Evolutionary conservation across 2,888 invertebrate genomes (phyloP), one percentile per base, ranked within the genome.

Genomic region (Synanthedon tipuliformis): DNA sequence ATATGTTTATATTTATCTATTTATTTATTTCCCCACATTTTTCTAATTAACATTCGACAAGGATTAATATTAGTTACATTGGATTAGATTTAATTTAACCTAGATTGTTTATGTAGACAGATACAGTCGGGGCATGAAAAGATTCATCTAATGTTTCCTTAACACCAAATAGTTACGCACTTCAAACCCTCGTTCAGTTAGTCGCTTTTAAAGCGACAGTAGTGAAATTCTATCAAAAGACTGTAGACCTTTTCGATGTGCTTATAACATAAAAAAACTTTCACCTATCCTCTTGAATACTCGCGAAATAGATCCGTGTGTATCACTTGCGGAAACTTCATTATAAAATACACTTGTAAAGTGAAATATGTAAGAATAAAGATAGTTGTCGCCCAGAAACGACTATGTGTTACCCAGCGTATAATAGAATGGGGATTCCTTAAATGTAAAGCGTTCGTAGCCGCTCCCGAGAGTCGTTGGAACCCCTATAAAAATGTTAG

Each of bases 401-500:
- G 71, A 63, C 70, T 70, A 76, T 75, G 77, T 78, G 79, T 81
- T 75, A 71, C 77, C 71, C 74, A 71, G 73, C 80, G 75, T 76
- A 78, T 81, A 81, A 80, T 79, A 75, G 78, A 81, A 81, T 78
- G 81, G 73, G 77, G 72, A 81, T 81, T 82, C 80, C 82, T 79
- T 84, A 81, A 81, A 84, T 83, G 85, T 81, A 82, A 84, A 84
- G 77, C 79, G 81, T 70, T 78, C 73, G 68, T 69, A 66, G 64
- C 71, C 75, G 77, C 73, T 73, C 73, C 62, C 62, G 73, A 74
- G 80, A 78, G 75, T 78, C 84, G 82, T 84, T 84, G 78, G 73
- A 82, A 78, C 82, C 82, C 75, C 85, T 81, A 84, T 84, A 84
- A 84, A 84, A 84, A 84, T 82, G 83, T 84, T 81, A 82, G 79